Base-by-base conservation (phyloP, 2,888 invertebrate species). In the Aelia acuminata region DNA sequence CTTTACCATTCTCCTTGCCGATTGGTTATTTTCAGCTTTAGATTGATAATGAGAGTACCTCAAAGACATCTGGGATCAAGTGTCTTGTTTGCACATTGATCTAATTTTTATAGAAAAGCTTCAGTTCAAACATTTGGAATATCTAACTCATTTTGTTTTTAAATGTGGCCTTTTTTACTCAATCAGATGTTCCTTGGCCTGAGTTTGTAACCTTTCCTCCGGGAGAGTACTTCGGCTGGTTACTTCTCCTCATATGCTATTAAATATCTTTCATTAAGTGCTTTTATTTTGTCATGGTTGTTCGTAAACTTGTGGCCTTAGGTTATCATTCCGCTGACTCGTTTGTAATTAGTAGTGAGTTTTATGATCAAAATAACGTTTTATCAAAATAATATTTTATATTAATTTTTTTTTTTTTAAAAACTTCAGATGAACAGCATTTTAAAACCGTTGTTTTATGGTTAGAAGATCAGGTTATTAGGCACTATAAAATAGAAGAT, bases 381-480 rank as follows among this genome's bases (percentile, higher is more conserved):
- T 47, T 10, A 20, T 22, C 53, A 43, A 85, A 43, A n/a, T 88
- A 43, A 63, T 87, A 43, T 84, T 20, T 84, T 4, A 84, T n/a
- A 57, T 43, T 39, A 48, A 39, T 35, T 49, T 48, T 26, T 47
- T 48, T 53, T 22, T 31, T 53, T 80, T 75, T 89, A 86, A 18
- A 86, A 84, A 89, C 88, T 89, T 90, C 92, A 98, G 98, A 98
- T 93, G 94, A 95, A 90, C 94, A 94, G 90, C 95, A 96, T 91
- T 96, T 97, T 91, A 95, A 96, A 86, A 96, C 95, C 91, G 93
- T 97, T 43, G 94, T 98, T 39, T 93, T 96, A 1, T 99, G 98
- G 99, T 92, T 99, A 88, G 99, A 99, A 93, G 97, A 98, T 92
- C 97, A 98, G 92, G 97, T 97, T 93, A 97, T 99, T 90, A 95